Evolutionary conservation across 2,888 invertebrate genomes (phyloP), one percentile per base, ranked within the genome.

Genomic region (Caradrina kadenii): DNA sequence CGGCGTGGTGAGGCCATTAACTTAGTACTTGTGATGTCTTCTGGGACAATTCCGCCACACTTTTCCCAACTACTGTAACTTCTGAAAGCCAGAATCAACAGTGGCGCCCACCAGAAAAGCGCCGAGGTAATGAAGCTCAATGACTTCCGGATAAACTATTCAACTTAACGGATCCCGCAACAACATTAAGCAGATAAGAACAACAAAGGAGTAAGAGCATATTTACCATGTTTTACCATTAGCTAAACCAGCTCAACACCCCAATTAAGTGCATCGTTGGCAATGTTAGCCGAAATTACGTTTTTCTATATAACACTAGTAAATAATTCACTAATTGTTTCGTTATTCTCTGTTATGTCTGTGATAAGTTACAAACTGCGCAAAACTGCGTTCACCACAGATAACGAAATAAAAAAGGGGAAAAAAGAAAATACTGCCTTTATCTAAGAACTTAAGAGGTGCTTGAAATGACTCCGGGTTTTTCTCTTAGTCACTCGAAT

Each of bases 401-500:
- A 81, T 79, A 83, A 73, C 58, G 50, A 77, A 80, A 74, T 72
- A 55, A 78, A 81, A 77, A 79, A 63, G 76, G 76, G 67, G 35
- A 69, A 77, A 83, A 84, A 88, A 78, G 80, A 86, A 90, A 91
- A 87, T 87, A 86, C 81, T 86, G 86, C 85, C 85, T 86, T 90
- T 90, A 90, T 90, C 88, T 86, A 82, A 84, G 80, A 84, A 87
- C 80, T 88, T 84, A 84, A 90, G 89, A 90, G 90, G 89, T 89
- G 86, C 90, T 87, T 85, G 77, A 88, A 88, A 88, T 88, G 87
- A 90, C 88, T 89, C 86, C 87, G 87, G 82, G 87, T 90, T 91
- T 92, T 93, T 93, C 91, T 91, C 88, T 91, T 87, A 91, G 90
- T 91, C 90, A 92, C 87, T 92, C 85, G 88, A 93, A 93, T 92